Evolutionary conservation across 1,140 invertebrate genomes (phyloP), one percentile per base, ranked within the genome.

Genomic region (Ectropis grisescens): DNA sequence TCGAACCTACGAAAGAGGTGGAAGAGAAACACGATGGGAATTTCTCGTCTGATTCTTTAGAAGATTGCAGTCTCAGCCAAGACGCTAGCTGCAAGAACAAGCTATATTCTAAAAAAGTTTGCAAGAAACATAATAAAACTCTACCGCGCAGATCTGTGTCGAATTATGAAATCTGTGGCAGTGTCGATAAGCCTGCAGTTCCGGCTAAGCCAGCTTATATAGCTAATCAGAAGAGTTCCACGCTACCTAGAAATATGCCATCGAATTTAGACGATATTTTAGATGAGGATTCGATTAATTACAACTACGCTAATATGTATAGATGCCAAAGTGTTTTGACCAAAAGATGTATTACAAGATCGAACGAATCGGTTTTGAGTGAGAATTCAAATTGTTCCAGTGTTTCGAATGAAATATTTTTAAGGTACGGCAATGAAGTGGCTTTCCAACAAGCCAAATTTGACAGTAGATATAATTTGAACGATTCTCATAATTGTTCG

Each of bases 21-120:
- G 41, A 52, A 38, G 85, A 81, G 13, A 82, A 82, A 31, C 86
- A 87, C 4, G 85, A 90, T 32, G 88, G 85, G 0, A 90, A 90
- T 53, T 91, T 91, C 37, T 91, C 90, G 33, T 91, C 90, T 8
- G 90, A 92, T 78, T 91, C 90, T 1, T 67, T 91, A 11, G 90
- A 91, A 68, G 88, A 89, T 32, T 89, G 89, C 47, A 86, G 85
- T 46, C 68, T 87, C 9, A 85, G 82, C 47, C 83, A 85, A 43
- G 86, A 85, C 28, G 84, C 65, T n/a, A 78, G 70, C 39, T 78
- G 75, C 31, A 82, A 80, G 49, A 83, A 83, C 26, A 84, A 82
- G 55, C 33, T 82, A 7, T 82, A 64, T 39, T 75, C 75, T n/a
- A 83, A 83, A 36, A 82, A 74, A 47, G 60, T 83, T n/a, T 82